phyloP scores from a whole-genome alignment of 2,797 vertebrate genomes.

The Telmatherina bonti region DNA sequence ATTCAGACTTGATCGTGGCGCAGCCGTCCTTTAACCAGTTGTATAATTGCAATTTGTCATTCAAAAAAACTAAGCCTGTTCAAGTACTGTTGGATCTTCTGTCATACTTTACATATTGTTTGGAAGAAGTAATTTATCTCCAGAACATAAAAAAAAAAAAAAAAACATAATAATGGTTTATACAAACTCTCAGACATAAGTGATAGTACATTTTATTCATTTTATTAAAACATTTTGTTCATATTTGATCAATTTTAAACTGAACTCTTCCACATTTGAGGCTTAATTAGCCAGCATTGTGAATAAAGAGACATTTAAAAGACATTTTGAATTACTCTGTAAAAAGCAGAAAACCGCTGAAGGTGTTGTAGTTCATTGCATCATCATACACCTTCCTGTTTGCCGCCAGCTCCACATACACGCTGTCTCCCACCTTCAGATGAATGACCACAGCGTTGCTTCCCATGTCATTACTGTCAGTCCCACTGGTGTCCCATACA shows the following conservation, averaged over 20 bases:
- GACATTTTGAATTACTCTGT: conserved; percentile 15
- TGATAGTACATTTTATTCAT: not conserved
- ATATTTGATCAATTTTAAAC: not conserved
- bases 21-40: no score
- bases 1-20: not conserved
- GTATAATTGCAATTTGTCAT: no score
- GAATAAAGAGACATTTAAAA: not conserved
- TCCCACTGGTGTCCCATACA: conserved; percentile 49
- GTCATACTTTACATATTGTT: not conserved
- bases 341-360: conserved; percentile 72
- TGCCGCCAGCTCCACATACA: conserved; percentile 50
- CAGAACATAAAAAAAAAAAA: not conserved
- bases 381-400: conserved; percentile 57
- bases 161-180: not conserved
- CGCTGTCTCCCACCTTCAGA: conserved; percentile 63
- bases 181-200: not conserved
- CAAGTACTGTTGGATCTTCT: no score
- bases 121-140: not conserved
- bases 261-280: not conserved
- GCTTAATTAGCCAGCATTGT: not conserved
- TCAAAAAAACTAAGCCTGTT: no score
- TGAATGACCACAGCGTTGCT: conserved; percentile 67
- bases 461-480: conserved; percentile 52
- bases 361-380: conserved; percentile 54
- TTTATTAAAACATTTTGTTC: not conserved